Evolutionary conservation across 1,140 invertebrate genomes (phyloP).

Genomic region (Drosophila melanogaster): Release_6_plus_ISO1_MT NT_033777.3:10083501-10084000

Average conservation of each 20-base stretch:
- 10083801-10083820: conserved; percentile 25
- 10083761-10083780: conserved; percentile 42
- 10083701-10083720: conserved; percentile 19
- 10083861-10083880: not conserved
- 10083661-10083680: conserved; percentile 28
- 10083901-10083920: too few species aligned
- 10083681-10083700: conserved; percentile 13
- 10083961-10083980: too few species aligned
- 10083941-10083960: too few species aligned
- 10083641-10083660: conserved; percentile 19
- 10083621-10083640: conserved; percentile 6
- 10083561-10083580: conserved; percentile 49
- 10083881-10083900: not conserved
- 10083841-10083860: conserved; percentile 13
- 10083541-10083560: conserved; percentile 68
- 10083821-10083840: not conserved
- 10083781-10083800: conserved; percentile 17
- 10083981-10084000: not conserved
- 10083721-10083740: conserved; percentile 26
- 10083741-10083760: conserved; percentile 56
- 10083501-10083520: conserved; percentile 19
- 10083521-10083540: conserved; percentile 47
- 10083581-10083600: conserved; percentile 30
- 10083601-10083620: conserved; percentile 14
- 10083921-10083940: too few species aligned